Evolutionary conservation across 1,140 invertebrate genomes (phyloP).

Genomic region (Pogonomyrmex californicus): DNA sequence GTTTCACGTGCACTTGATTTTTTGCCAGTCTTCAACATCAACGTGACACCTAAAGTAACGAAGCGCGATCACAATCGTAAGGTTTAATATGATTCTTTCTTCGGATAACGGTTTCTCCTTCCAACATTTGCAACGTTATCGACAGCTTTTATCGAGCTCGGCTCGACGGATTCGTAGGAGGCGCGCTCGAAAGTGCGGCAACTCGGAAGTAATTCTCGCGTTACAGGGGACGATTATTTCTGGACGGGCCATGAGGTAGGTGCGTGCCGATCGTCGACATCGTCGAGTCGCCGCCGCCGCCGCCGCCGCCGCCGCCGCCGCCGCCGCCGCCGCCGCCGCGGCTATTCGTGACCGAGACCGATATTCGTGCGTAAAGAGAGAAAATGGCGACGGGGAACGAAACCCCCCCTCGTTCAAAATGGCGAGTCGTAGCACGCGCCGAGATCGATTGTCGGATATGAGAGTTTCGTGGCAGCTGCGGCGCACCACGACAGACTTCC

Average conservation of each 20-base stretch:
- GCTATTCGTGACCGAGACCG: conserved; percentile 73
- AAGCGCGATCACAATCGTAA: neutral
- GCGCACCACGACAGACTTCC: conserved; percentile 74
- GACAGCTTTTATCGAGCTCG: conserved; percentile 10
- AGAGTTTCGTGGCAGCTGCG: conserved; percentile 73
- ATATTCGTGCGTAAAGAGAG: conserved; percentile 74
- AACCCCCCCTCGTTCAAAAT: conserved; percentile 66
- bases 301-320: neutral
- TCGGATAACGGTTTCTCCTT: conserved; percentile 1
- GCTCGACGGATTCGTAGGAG: conserved; percentile 8
- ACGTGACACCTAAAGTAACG: neutral
- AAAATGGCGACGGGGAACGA: conserved; percentile 70
- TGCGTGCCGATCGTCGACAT: conserved; percentile 40
- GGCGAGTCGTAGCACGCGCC: conserved; percentile 73
- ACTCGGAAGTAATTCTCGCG: conserved; percentile 47
- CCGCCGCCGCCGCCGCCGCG: conserved; percentile 9
- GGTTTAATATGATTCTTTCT: neutral
- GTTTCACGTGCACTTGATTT: neutral
- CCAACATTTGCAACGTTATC: conserved; percentile 16
- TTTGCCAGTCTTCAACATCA: neutral
- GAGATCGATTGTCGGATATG: conserved; percentile 76
- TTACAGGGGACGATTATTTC: conserved; percentile 48
- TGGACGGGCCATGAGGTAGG: conserved; percentile 23
- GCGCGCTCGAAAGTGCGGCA: neutral
- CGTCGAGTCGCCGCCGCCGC: neutral